Percentiles rank a stretch among this genome's conserved stretches.
Evolutionary conservation across 2,888 invertebrate genomes (phyloP).

Genomic region (Lepidocyrtoides sp.): DNA sequence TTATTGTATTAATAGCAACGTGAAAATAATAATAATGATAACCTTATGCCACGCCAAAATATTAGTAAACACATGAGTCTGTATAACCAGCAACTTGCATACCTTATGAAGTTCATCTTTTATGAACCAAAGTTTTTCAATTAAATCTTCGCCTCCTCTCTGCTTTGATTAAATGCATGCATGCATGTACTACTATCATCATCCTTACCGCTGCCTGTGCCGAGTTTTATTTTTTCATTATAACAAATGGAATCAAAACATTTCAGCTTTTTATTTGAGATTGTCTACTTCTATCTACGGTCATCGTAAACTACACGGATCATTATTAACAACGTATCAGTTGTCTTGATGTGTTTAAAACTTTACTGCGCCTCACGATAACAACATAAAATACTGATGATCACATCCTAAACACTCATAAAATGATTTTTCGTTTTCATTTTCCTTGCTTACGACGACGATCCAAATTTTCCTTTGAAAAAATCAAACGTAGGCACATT

Average conservation of each 20-base stretch:
- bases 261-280: constrained; percentile 6
- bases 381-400: neutral
- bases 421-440: constrained; percentile 7
- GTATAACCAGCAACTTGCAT: no score
- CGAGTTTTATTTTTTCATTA: neutral
- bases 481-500: neutral
- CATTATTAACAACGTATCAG: constrained; percentile 12
- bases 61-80: no score
- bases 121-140: no score
- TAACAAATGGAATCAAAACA: neutral
- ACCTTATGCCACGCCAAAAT: no score
- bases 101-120: no score
- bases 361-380: constrained; percentile 32
- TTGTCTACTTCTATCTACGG: constrained; percentile 10
- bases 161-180: no score
- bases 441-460: neutral
- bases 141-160: no score
- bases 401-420: neutral
- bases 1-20: constrained; percentile 17
- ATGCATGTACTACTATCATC: no score
- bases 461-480: neutral
- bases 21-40: neutral
- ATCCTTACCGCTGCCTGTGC: neutral
- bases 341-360: neutral
- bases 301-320: neutral